Evolutionary conservation across 2,113 vertebrate species (phyloP).

Genomic region (Rhabdornis inornatus): DNA sequence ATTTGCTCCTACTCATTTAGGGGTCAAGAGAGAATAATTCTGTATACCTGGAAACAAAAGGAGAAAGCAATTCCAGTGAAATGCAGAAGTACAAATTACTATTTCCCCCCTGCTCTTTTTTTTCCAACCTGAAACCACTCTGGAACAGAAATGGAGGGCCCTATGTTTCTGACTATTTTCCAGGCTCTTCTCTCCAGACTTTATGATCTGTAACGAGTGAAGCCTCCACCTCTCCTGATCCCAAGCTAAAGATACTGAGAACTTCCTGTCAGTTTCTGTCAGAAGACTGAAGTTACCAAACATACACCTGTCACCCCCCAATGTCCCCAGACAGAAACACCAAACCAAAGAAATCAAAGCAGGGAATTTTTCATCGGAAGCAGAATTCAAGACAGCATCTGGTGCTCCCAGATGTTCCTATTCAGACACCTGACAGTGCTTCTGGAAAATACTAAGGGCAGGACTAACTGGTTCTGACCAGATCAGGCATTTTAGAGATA

Average conservation of each 20-base stretch:
- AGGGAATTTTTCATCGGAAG: background rate
- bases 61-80: background rate
- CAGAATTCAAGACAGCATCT: background rate
- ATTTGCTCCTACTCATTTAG: background rate
- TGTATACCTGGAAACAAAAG: background rate
- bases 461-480: background rate
- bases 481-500: background rate
- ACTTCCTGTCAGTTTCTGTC: background rate
- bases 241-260: background rate
- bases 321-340: background rate
- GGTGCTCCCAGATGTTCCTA: background rate
- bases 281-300: background rate
- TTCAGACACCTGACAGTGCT: background rate
- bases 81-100: background rate
- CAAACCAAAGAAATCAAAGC: background rate
- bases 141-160: background rate
- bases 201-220: background rate
- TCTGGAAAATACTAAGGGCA: background rate
- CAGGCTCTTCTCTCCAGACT: background rate
- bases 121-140: background rate
- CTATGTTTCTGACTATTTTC: background rate
- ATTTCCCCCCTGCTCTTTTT: fast-evolving
- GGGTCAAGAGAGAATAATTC: background rate
- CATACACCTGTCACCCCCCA: background rate
- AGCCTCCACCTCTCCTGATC: background rate